phyloP scores from a whole-genome alignment of 2,797 vertebrate genomes.

The Apogon talboti region DNA sequence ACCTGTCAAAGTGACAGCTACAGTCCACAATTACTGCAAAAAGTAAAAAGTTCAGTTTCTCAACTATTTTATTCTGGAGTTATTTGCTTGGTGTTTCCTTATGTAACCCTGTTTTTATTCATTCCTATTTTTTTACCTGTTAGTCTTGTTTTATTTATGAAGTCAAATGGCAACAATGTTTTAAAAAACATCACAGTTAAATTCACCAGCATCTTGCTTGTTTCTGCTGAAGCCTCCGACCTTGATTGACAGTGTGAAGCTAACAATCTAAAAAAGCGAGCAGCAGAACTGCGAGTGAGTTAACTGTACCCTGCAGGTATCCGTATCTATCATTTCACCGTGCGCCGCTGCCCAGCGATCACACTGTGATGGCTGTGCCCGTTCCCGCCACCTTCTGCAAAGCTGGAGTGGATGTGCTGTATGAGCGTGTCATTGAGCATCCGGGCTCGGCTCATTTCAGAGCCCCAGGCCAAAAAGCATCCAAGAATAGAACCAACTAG shows the following conservation, averaged over 20 bases:
- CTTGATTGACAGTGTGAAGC: slow-evolving; percentile 65
- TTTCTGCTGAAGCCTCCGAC: slow-evolving; percentile 31
- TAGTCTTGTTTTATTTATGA: slow-evolving; percentile 53
- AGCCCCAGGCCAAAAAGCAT: slow-evolving; percentile 48
- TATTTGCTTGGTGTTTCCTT: slow-evolving; percentile 32
- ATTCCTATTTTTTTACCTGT: slow-evolving; percentile 1
- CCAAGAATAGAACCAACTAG: slow-evolving; percentile 71
- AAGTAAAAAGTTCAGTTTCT: slow-evolving; percentile 41
- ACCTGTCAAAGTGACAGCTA: slow-evolving; percentile 46
- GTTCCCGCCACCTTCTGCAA: slow-evolving; percentile 39
- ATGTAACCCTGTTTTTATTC: slow-evolving; percentile 18
- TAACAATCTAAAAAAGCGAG: slow-evolving; percentile 37
- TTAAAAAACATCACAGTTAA: slow-evolving; percentile 49
- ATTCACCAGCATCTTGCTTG: slow-evolving; percentile 31
- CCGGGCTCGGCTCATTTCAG: slow-evolving; percentile 65
- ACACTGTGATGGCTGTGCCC: slow-evolving; percentile 52
- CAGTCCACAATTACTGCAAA: slow-evolving; percentile 35
- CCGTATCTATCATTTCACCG: slow-evolving; percentile 45
- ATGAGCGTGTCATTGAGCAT: slow-evolving; percentile 64
- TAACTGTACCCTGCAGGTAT: slow-evolving; percentile 66
- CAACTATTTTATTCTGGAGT: slow-evolving; percentile 28
- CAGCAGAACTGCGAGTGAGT: slow-evolving; percentile 36
- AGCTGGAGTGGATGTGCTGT: slow-evolving; percentile 50
- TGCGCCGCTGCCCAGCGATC: slow-evolving; percentile 54
- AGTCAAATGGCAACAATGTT: slow-evolving; percentile 37